phyloP scores from a whole-genome alignment of 2,888 invertebrate species.

The Scaptomyza polygonia region DNA sequence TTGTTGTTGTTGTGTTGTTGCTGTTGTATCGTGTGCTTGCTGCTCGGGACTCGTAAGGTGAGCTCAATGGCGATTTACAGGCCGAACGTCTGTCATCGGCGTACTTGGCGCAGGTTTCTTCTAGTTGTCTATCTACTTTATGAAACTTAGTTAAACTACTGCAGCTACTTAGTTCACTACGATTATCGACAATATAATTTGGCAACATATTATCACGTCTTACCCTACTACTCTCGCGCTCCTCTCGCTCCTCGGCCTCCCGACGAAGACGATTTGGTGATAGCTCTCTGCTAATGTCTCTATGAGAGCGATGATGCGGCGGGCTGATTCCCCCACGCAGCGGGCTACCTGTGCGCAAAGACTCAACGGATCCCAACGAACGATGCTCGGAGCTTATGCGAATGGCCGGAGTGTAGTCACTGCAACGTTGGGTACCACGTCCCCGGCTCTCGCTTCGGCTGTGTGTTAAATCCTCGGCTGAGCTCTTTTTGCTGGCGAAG shows the following conservation, averaged over 20 bases:
- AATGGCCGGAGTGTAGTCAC: constrained; percentile 73
- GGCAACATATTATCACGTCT: constrained; percentile 83
- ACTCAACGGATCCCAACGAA: constrained; percentile 78
- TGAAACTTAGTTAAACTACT: constrained; percentile 84
- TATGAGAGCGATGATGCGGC: constrained; percentile 74
- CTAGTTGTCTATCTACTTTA: constrained; percentile 84
- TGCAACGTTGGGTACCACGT: constrained; percentile 45
- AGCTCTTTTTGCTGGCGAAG: constrained; percentile 78
- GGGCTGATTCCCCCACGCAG: constrained; percentile 70
- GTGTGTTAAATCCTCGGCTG: constrained; percentile 73
- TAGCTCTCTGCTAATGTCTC: constrained; percentile 80
- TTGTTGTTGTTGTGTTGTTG: constrained; percentile 46
- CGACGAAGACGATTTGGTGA: constrained; percentile 81
- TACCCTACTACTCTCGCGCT: constrained; percentile 84
- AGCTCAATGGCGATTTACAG: constrained; percentile 77
- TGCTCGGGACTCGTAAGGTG: constrained; percentile 72
- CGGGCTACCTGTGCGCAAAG: constrained; percentile 75
- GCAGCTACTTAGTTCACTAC: constrained; percentile 81
- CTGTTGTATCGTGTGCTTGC: constrained; percentile 58
- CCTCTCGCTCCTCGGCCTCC: constrained; percentile 81
- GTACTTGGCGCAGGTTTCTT: constrained; percentile 80
- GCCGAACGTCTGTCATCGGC: constrained; percentile 77
- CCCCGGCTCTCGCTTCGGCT: constrained; percentile 73
- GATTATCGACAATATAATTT: constrained; percentile 81
- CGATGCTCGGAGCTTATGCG: constrained; percentile 78